Evolutionary conservation across 2,797 vertebrate genomes (phyloP).

Genomic region (Salmo trutta): DNA sequence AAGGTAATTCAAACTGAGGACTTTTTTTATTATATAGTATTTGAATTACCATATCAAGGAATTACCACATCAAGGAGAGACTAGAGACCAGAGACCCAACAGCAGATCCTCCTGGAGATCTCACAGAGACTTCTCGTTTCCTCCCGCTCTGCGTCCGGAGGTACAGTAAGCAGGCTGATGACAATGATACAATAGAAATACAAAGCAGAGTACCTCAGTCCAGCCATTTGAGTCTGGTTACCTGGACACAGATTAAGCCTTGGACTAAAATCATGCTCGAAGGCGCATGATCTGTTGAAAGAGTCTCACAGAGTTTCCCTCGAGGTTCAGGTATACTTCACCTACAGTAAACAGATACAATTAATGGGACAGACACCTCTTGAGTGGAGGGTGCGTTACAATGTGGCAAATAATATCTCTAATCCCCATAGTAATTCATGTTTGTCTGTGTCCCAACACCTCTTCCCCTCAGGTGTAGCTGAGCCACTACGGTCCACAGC

Average conservation of each 20-base stretch:
- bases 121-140: constrained; percentile 79
- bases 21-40: too few species aligned
- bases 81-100: constrained; percentile 52
- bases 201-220: not conserved
- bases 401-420: not conserved
- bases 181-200: not conserved
- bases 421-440: constrained; percentile 2
- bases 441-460: not conserved
- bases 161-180: constrained; percentile 53
- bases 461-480: not conserved
- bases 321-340: not conserved
- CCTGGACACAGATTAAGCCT: not conserved
- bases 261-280: not conserved
- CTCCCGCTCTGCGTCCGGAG: constrained; percentile 76
- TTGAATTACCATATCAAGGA: too few species aligned
- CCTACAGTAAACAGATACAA: not conserved
- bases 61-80: too few species aligned
- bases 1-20: too few species aligned
- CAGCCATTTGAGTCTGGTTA: not conserved
- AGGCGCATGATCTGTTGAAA: not conserved
- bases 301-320: not conserved
- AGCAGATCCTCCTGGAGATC: constrained; percentile 80
- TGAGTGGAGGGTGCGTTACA: not conserved
- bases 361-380: constrained; percentile 2
- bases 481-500: not conserved